phyloP scores from a whole-genome alignment of 1,140 invertebrate species.

The Neelides sp. region DNA sequence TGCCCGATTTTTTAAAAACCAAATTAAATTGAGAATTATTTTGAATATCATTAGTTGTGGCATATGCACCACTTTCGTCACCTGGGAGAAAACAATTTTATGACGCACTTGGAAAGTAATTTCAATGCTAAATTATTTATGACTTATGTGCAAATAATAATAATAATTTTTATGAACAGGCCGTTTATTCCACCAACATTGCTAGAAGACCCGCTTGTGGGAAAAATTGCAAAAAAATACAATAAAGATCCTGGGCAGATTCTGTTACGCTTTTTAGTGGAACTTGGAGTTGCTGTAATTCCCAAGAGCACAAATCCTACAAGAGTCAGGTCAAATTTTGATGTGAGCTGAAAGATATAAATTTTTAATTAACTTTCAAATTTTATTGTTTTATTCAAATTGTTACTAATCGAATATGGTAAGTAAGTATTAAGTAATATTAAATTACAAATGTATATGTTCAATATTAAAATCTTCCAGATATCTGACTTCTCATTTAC shows the following conservation, averaged over 20 bases:
- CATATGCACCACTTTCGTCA: slow-evolving; percentile 69
- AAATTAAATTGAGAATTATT: no score
- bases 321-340: slow-evolving; percentile 36
- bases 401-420: not conserved
- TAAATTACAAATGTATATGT: no score
- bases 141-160: not conserved
- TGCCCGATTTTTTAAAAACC: no score
- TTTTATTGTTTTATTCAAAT: not conserved
- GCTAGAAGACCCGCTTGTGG: slow-evolving; percentile 34
- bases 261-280: slow-evolving; percentile 37
- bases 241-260: slow-evolving; percentile 37
- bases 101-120: not conserved
- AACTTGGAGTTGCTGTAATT: slow-evolving; percentile 36
- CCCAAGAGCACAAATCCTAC: slow-evolving; percentile 36
- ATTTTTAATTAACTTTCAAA: not conserved
- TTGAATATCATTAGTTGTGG: no score
- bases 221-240: slow-evolving; percentile 34
- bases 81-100: slow-evolving; percentile 38
- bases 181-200: slow-evolving; percentile 23
- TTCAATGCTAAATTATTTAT: not conserved
- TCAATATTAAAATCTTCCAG: no score
- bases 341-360: slow-evolving; percentile 17
- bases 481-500: slow-evolving; percentile 47
- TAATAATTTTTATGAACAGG: not conserved
- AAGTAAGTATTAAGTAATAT: not conserved